Percentiles rank a stretch among this genome's conserved stretches.
Conservation (phyloP, 2,797 vertebrate species). For the Microhierax caerulescens region DNA sequence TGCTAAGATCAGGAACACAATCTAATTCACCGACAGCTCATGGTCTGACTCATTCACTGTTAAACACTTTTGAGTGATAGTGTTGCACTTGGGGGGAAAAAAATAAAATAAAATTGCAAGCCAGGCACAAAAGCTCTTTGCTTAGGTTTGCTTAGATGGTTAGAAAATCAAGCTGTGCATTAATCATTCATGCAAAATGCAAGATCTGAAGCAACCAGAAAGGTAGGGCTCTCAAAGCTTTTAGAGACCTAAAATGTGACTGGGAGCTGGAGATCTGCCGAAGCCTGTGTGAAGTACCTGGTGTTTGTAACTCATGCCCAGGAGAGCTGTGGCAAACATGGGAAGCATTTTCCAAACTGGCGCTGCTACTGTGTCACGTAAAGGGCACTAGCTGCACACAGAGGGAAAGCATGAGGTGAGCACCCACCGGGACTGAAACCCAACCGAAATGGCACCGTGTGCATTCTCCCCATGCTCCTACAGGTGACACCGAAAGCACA, state of each 20-base stretch:
- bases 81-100: neutral
- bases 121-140: neutral
- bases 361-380: rapidly evolving
- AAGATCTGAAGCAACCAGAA: neutral
- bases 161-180: neutral
- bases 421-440: neutral
- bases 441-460: rapidly evolving
- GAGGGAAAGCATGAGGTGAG: neutral
- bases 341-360: neutral
- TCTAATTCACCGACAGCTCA: neutral
- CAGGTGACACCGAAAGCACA: neutral
- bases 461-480: neutral
- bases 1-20: neutral
- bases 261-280: neutral
- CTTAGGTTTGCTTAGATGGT: neutral
- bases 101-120: neutral
- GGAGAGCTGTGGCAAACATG: rapidly evolving
- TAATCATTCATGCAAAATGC: neutral
- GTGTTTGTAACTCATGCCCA: neutral
- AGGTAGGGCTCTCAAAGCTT: neutral
- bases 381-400: neutral
- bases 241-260: neutral
- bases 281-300: neutral
- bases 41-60: neutral
- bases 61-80: neutral